These are phyloP conservation scores for Centruroides sculpturatus DNA, from an alignment of 1,140 invertebrate genomes.

Conservation along the genomic window DNA sequence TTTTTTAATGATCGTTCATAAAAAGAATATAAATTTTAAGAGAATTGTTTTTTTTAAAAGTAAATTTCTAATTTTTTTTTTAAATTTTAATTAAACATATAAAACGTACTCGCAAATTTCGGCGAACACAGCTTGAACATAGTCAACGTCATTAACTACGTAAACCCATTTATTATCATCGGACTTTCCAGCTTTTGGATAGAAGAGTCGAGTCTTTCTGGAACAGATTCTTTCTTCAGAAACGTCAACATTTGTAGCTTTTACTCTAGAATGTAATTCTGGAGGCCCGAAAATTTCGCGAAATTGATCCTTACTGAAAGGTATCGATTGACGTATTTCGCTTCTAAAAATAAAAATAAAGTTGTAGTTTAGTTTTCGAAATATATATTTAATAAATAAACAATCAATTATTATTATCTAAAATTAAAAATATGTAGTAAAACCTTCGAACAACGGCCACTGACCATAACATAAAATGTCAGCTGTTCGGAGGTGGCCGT, in stretches of 20 bases:
- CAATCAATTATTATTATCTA: no score
- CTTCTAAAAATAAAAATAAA: background rate
- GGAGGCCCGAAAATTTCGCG: constrained; percentile 16
- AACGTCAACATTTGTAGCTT: constrained; percentile 46
- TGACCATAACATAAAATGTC: no score
- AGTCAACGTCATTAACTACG: constrained; percentile 38
- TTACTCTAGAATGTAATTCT: constrained; percentile 11
- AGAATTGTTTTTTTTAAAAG: no score
- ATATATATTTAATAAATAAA: no score
- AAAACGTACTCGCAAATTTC: constrained; percentile 39
- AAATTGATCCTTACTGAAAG: constrained; percentile 12
- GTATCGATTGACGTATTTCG: constrained; percentile 9
- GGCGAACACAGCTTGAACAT: constrained; percentile 36
- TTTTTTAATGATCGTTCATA: no score
- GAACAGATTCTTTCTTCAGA: constrained; percentile 46
- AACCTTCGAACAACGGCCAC: no score
- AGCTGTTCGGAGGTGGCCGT: no score
- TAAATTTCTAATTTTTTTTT: no score
- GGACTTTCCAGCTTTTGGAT: constrained; percentile 32
- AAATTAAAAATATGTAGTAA: no score
- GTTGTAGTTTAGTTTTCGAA: no score
- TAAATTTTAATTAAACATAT: no score
- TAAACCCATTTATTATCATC: constrained; percentile 38
- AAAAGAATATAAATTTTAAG: no score
- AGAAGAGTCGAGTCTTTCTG: constrained; percentile 30